Evolutionary conservation across 2,113 vertebrate genomes (phyloP), one percentile per base, ranked within the genome.

Genomic region (Pavo muticus): DNA sequence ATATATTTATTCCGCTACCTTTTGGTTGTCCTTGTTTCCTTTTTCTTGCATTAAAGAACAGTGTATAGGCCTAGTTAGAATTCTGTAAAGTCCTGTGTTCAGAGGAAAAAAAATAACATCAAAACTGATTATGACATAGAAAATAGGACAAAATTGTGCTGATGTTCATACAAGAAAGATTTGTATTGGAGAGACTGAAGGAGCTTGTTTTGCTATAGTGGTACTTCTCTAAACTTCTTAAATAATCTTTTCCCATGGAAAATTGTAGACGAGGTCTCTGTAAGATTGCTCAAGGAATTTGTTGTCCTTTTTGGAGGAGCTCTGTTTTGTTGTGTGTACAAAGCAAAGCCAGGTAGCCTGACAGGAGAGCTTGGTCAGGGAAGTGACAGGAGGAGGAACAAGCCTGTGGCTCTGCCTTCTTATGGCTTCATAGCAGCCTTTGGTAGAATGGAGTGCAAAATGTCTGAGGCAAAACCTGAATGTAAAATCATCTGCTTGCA

Each of bases 131-230:
- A 86, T 70, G 68, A 80, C 7, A 35, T n/a, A 73, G n/a, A 83
- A 92, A 84, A 48, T 70, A 84, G 39, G 52, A 90, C n/a, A 83
- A 93, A 90, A 84, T 70, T 20, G 37, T 93, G 72, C 35, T 90
- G 50, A 56, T 88, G 24, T 88, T 77, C 35, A 19, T 67, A 83
- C 6, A 7, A 42, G 65, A 83, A 73, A 67, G 9, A 42, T 45
- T 80, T 90, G 14, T 50, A 80, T 35, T 52, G 29, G 42, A 73
- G 27, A 79, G 9, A 15, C 59, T 80, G 45, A 83, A 64, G 11
- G 19, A 74, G 83, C 60, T 77, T 25, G 74, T 77, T 52, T 56
- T 37, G 27, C 27, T 25, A 75, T 61, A 65, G n/a, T 13, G 11
- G 35, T 88, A 61, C 30, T 90, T 87, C 24, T 7, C n/a, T 81